These are phyloP conservation scores for Potamilus streckersoni DNA, from an alignment of 1,140 invertebrate genomes.

Conservation along the genomic window DNA sequence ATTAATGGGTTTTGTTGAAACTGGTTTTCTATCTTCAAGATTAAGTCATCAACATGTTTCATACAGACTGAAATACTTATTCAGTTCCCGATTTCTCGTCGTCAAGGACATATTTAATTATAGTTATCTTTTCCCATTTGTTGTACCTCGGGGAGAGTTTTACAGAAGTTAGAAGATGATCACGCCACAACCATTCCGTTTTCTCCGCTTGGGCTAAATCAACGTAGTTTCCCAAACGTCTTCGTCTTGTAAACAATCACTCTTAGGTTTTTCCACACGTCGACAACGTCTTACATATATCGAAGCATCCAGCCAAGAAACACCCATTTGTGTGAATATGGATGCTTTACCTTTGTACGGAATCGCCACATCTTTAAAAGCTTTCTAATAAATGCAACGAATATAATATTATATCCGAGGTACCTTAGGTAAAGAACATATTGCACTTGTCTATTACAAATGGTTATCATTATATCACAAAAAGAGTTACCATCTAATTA, in stretches of 20 bases:
- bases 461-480: constrained; percentile 12
- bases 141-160: constrained; percentile 19
- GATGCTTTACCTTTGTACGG: constrained; percentile 10
- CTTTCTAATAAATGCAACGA: not conserved
- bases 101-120: not conserved
- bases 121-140: constrained; percentile 40
- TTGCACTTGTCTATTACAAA: not conserved
- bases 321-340: not conserved
- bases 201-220: constrained; percentile 33
- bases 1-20: not conserved
- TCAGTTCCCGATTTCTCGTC: constrained; percentile 20
- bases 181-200: constrained; percentile 17
- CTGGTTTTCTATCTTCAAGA: constrained; percentile 7
- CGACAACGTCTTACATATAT: not conserved
- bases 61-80: constrained; percentile 18
- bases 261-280: constrained; percentile 10
- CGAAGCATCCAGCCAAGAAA: not conserved
- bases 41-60: constrained; percentile 3
- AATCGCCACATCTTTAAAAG: not conserved
- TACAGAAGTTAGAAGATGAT: constrained; percentile 34
- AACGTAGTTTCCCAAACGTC: constrained; percentile 25
- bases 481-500: constrained; percentile 2
- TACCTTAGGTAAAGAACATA: not conserved
- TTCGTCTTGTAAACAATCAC: constrained; percentile 14
- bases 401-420: constrained; percentile 5